Evolutionary conservation across 30 jellyfish, hydroid and myxozoan species (phyloP).

Genomic region (Chironex yamaguchii): DNA sequence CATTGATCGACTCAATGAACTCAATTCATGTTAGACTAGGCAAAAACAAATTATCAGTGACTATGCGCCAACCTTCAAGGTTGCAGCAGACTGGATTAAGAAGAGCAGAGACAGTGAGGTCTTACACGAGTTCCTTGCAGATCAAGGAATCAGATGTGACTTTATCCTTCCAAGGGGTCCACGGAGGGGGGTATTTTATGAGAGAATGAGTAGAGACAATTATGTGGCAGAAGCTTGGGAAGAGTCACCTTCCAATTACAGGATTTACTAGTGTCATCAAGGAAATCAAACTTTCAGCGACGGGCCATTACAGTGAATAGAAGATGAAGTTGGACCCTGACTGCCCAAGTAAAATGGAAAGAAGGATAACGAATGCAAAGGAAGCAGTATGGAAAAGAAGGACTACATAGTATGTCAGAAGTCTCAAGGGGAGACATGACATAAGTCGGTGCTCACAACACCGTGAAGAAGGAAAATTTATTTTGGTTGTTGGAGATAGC

Average conservation of each 20-base stretch:
- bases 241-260: neutral
- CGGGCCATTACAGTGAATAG: neutral
- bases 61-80: conserved; percentile 30
- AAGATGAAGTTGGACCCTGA: conserved; percentile 18
- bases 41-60: conserved; percentile 44
- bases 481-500: conserved; percentile 24
- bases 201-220: conserved; percentile 6
- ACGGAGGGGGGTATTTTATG: conserved; percentile 22
- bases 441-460: too few species aligned
- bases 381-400: conserved; percentile 65
- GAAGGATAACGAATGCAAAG: conserved; percentile 41
- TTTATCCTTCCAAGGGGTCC: conserved; percentile 26
- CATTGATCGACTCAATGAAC: conserved; percentile 44
- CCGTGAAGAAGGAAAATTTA: conserved; percentile 38
- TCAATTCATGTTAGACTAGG: conserved; percentile 23
- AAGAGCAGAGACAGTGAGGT: neutral
- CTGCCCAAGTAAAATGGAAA: conserved; percentile 41
- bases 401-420: conserved; percentile 63
- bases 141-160: neutral
- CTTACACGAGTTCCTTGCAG: neutral
- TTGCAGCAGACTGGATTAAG: conserved; percentile 35
- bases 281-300: neutral
- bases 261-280: neutral
- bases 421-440: conserved; percentile 63
- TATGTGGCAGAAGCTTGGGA: conserved; percentile 1